Base-by-base conservation (phyloP, 2,888 invertebrate species). In the Crematogaster levior region DNA sequence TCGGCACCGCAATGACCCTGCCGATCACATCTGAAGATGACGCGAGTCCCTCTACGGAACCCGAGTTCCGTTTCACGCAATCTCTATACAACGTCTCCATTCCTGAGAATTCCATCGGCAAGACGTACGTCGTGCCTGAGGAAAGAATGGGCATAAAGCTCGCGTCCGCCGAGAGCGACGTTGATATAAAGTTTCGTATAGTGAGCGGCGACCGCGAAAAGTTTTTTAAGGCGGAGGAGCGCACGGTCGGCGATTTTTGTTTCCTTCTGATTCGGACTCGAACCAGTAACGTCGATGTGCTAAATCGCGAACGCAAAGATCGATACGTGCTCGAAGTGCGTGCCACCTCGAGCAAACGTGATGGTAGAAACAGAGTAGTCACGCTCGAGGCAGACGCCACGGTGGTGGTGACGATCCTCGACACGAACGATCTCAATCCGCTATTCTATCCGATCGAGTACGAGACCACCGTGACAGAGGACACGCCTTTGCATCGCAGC, bases 291-390 rank as follows among this genome's bases (percentile, higher is more conserved):
- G 96, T 97, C 86, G 97, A 98, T 91, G 98, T 98, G 88, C 95
- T 99, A 84, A 99, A 99, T 95, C 96, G 99, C 85, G 99, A 99
- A 95, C 96, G 98, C 77, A 97, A 97, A 89, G 98, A 98, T 92
- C 95, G 96, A 83, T 99, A 98, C 95, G 95, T 96, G 73, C 95
- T 99, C 56, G 97, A 97, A 90, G 96, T 99, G 86, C 96, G 96
- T 89, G 98, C 97, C 1, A 96, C 96, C 88, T 95, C 97, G 89
- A 95, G 96, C 91, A 94, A 96, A 93, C 92, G 95, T 90, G 95
- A 96, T 93, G 94, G 95, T 10, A 96, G 96, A 88, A 96, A 95
- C 91, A 96, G 92, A 90, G 82, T 92, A 90, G 89, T 89, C 46
- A 72, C 95, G 86, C 94, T 95, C 81, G 97, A 98, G 92, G 96